Base-by-base conservation (phyloP, 2,797 vertebrate species). In the Prunella strophiata region DNA sequence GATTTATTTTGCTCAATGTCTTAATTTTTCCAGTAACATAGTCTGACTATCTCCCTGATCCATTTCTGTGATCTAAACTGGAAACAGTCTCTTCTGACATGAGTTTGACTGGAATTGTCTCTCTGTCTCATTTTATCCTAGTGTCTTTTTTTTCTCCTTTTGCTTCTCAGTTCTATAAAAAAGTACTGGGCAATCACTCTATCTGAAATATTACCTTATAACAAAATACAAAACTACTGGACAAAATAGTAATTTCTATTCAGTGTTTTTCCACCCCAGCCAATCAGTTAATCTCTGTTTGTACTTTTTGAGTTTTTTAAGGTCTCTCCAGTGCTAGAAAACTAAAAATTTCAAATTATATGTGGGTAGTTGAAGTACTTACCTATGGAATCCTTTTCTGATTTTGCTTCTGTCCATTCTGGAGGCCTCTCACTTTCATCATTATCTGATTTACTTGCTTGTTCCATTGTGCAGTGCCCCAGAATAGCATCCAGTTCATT, bases 401-500 rank as follows among this genome's bases (percentile, higher is more conserved):
- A 84, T 92, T 96, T 96, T 76, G 83, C 59, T 75, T 96, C 76
- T 78, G 68, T 72, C 92, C 84, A 88, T 88, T 92, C 82, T 87
- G 71, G 66, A 86, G 66, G 85, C 89, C 94, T 95, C 47, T 95
- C 81, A 65, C 66, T 86, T 74, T 91, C 91, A 71, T 90, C 86
- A 59, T 88, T 94, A 94, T 97, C 96, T 45, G 97, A 89, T 96
- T 61, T 98, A 97, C 94, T 96, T 87, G 83, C 88, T 83, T 96
- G 95, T 85, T 97, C 94, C 89, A 96, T 97, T 19, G 97, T 98
- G 34, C 95, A 97, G 78, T 98, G 98, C 93, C 98, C 97, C 93
- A 99, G 95, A 87, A 99, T 99, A 83, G 98, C 97, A 86, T 99
- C 98, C 96, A 99, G 96, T 96, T 99, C 98, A 18, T 98, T 97